These are phyloP conservation scores for Melanotaenia duboulayi DNA, from an alignment of 2,113 vertebrate genomes.

Conservation along the genomic window DNA sequence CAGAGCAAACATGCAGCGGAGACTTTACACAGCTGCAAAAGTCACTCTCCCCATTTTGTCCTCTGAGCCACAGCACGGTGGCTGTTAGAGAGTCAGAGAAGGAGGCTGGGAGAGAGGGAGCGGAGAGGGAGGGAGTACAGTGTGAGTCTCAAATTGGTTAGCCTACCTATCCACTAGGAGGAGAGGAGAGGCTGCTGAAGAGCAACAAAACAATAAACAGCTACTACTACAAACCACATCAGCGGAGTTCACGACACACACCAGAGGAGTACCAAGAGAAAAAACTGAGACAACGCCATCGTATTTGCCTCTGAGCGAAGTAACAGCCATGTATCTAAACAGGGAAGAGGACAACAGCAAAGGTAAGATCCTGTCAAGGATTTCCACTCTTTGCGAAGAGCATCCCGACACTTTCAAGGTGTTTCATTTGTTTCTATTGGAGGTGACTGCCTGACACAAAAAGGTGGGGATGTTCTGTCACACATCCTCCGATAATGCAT, in stretches of 20 bases:
- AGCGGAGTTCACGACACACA: slow-evolving; percentile 63
- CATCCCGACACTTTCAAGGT: slow-evolving; percentile 72
- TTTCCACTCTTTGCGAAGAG: slow-evolving; percentile 43
- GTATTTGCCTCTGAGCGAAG: slow-evolving; percentile 65
- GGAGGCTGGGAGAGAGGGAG: slow-evolving; percentile 31
- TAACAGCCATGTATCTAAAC: slow-evolving; percentile 86
- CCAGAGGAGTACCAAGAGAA: slow-evolving; percentile 75
- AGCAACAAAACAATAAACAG: slow-evolving; percentile 84
- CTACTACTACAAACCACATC: slow-evolving; percentile 64
- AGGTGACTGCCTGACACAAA: slow-evolving; percentile 21
- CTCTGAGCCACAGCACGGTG: slow-evolving; percentile 59
- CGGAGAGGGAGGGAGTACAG: slow-evolving; percentile 32
- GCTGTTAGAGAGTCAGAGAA: slow-evolving; percentile 38
- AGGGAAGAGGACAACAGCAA: slow-evolving; percentile 83
- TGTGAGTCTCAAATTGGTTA: slow-evolving; percentile 67
- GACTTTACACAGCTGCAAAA: slow-evolving; percentile 56
- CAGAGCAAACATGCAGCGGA: slow-evolving; percentile 7
- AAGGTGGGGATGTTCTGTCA: slow-evolving; percentile 45
- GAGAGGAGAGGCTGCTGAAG: slow-evolving; percentile 80
- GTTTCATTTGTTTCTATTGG: slow-evolving; percentile 54
- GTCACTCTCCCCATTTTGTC: slow-evolving; percentile 70
- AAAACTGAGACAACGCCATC: slow-evolving; percentile 48
- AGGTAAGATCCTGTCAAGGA: slow-evolving; percentile 77
- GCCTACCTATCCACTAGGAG: slow-evolving; percentile 82
- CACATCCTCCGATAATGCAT: slow-evolving; percentile 5